Evolutionary conservation across 1,140 invertebrate species (phyloP).

Genomic region (Bombus waltoni): DNA sequence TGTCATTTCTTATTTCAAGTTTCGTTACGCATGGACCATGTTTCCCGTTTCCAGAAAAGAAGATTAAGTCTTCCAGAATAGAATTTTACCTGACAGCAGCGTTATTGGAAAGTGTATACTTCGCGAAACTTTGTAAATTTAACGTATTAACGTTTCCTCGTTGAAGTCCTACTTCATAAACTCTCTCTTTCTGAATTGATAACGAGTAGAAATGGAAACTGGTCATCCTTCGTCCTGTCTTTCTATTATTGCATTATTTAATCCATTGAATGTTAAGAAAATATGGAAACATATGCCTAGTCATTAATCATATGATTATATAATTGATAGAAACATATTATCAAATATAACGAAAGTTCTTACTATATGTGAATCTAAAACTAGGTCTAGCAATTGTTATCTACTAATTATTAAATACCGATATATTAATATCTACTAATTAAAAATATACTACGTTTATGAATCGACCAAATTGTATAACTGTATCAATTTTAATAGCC

Average conservation of each 20-base stretch:
- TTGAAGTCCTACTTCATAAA: no score
- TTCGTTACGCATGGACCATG: background rate
- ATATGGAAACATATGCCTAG: no score
- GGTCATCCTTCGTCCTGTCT: background rate
- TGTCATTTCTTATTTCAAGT: background rate
- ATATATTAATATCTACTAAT: background rate
- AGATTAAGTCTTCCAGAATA: conserved; percentile 12
- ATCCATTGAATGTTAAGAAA: background rate
- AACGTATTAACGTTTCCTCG: background rate
- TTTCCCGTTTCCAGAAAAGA: background rate
- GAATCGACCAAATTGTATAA: background rate
- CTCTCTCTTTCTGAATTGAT: background rate
- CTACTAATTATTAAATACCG: no score
- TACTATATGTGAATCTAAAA: no score
- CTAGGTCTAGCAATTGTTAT: no score
- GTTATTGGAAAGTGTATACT: background rate
- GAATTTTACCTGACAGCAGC: background rate
- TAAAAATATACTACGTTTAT: background rate
- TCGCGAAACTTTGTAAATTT: background rate
- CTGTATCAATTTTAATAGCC: background rate
- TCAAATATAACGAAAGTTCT: no score
- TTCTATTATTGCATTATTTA: background rate
- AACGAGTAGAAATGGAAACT: background rate
- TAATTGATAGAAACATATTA: no score
- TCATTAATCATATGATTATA: no score